Conservation (phyloP, 1,140 invertebrate genomes). For the Acyrthosiphon pisum region DNA sequence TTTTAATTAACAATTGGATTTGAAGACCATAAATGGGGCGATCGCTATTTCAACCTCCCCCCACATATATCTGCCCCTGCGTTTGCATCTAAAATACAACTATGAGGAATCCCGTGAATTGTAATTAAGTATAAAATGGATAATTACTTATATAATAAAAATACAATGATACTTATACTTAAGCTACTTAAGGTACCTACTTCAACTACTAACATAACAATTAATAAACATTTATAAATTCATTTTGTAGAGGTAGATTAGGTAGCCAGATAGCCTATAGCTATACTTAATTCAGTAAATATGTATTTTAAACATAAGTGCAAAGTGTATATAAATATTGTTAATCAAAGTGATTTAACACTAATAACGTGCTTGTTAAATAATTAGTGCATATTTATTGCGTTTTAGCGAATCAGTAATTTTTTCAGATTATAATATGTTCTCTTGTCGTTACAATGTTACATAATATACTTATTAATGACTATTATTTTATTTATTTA, state of each 20-base stretch:
- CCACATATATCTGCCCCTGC: no score
- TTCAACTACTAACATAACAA: not conserved
- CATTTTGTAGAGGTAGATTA: not conserved
- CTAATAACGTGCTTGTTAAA: not conserved
- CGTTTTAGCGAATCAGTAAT: not conserved
- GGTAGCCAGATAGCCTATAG: no score
- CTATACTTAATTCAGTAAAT: not conserved
- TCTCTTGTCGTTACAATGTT: no score
- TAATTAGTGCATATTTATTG: not conserved
- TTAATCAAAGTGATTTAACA: not conserved
- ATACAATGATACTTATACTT: no score
- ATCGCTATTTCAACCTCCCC: no score
- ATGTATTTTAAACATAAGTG: not conserved
- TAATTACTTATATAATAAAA: no score
- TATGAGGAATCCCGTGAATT: not conserved
- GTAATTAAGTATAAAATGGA: not conserved
- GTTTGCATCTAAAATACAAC: not conserved
- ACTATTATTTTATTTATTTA: not conserved
- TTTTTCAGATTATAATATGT: not conserved
- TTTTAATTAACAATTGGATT: no score
- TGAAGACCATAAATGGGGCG: no score
- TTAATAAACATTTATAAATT: not conserved
- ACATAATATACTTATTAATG: not conserved
- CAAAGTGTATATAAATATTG: not conserved
- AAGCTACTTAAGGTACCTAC: not conserved